Base-by-base conservation (phyloP, 2,113 vertebrate species). In the Sorex araneus region DNA sequence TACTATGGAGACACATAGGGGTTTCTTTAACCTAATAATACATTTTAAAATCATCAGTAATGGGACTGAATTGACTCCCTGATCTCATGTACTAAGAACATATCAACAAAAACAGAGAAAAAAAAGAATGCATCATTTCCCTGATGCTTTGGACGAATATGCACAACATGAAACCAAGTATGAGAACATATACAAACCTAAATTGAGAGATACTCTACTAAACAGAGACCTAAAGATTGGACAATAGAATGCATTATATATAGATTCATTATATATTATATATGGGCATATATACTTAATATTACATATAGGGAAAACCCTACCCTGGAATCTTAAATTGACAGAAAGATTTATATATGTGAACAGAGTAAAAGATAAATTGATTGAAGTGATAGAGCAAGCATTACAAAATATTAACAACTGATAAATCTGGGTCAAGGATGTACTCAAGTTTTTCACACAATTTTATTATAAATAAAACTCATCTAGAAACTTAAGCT, bases 401-500 rank as follows among this genome's bases (percentile, higher is more conserved):
- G 60, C 47, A 71, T 19, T 63, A 9, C n/a, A 93, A 82, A 85
- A 82, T 76, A n/a, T 85, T 93, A 93, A 89, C 47, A 78, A 75
- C 36, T 69, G 8, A 18, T 75, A 87, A 87, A 93, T 84, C 71
- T 92, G 43, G n/a, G 28, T 89, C 50, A 92, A 84, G 21, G 7
- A 34, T 75, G 25, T 63, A 89, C 25, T 3, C 1, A 7, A 92
- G 60, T 70, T 47, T 47, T 79, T 70, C 57, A 28, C 43, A 74
- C 6, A 47, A 12, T 71, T 86, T 80, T 79, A 81, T 93, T 79
- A 47, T 95, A 80, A 87, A 73, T 77, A 36, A 93, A 87, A 89
- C 19, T 89, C 36, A 87, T 73, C 43, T 74, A 36, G 73, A 89
- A 94, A 43, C 76, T 82, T 91, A 92, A 94, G 90, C 77, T 76